phyloP scores from a whole-genome alignment of 2,888 invertebrate species.

The Resseliella maxima region DNA sequence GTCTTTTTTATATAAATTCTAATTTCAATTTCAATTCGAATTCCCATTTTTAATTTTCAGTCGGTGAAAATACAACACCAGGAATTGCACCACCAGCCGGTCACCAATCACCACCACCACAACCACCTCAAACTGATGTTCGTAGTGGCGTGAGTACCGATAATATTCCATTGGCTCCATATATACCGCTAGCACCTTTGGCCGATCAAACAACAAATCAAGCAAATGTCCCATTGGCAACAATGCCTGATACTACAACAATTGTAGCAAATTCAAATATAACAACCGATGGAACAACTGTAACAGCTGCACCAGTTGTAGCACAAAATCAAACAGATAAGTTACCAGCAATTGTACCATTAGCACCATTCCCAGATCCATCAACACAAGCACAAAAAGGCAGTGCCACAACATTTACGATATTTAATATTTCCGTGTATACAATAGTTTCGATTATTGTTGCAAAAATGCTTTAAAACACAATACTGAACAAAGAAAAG shows the following conservation, averaged over 20 bases:
- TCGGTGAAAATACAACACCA: background rate
- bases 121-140: background rate
- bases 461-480: background rate
- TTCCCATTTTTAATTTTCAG: background rate
- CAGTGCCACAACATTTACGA: background rate
- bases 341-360: background rate
- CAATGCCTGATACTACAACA: background rate
- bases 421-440: background rate
- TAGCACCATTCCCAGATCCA: conserved; percentile 14
- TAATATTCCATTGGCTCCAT: background rate
- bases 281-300: background rate
- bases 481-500: background rate
- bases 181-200: background rate
- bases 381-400: background rate
- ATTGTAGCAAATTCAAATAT: background rate
- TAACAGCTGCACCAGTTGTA: background rate
- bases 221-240: background rate
- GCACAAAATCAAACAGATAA: background rate
- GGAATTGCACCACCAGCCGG: background rate
- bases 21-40: background rate
- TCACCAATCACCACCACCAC: background rate
- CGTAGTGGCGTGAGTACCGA: background rate
- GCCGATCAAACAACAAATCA: background rate
- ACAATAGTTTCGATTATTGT: background rate
- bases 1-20: background rate